phyloP scores from a whole-genome alignment of 1,140 invertebrate species.

The Bombus soroeensis region DNA sequence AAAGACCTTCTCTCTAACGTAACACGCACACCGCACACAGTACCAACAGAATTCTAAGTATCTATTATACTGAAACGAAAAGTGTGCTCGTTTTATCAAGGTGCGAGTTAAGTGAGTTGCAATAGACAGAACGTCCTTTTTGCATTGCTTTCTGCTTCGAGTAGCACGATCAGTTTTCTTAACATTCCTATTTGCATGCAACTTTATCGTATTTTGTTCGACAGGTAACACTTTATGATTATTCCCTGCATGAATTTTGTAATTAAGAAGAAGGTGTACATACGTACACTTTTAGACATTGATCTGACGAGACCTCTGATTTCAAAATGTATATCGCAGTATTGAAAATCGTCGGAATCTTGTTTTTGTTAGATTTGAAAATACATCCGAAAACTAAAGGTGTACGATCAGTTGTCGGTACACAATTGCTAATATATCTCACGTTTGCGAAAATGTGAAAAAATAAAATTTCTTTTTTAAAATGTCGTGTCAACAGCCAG shows the following conservation, averaged over 20 bases:
- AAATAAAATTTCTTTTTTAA: neutral
- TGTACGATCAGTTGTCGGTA: too few relatives aligned
- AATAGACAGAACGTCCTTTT: constrained; percentile 54
- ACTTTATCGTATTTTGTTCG: neutral
- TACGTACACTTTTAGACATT: too few relatives aligned
- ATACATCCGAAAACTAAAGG: too few relatives aligned
- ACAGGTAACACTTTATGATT: too few relatives aligned
- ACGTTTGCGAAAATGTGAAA: neutral
- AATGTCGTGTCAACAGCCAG: neutral
- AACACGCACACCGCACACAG: constrained; percentile 49
- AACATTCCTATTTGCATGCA: constrained; percentile 16
- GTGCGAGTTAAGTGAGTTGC: constrained; percentile 50
- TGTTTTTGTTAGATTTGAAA: too few relatives aligned
- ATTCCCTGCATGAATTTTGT: neutral
- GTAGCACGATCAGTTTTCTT: constrained; percentile 18
- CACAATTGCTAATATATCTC: neutral
- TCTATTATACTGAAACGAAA: neutral
- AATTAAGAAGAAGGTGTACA: neutral
- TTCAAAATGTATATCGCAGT: too few relatives aligned
- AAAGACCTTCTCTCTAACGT: constrained; percentile 48
- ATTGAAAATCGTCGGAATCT: too few relatives aligned
- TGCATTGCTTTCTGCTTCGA: constrained; percentile 10
- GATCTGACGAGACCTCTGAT: too few relatives aligned
- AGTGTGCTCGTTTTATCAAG: constrained; percentile 4
- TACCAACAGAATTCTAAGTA: neutral